phyloP scores from a whole-genome alignment of 2,797 vertebrate genomes.

The Protonibea diacanthus region DNA sequence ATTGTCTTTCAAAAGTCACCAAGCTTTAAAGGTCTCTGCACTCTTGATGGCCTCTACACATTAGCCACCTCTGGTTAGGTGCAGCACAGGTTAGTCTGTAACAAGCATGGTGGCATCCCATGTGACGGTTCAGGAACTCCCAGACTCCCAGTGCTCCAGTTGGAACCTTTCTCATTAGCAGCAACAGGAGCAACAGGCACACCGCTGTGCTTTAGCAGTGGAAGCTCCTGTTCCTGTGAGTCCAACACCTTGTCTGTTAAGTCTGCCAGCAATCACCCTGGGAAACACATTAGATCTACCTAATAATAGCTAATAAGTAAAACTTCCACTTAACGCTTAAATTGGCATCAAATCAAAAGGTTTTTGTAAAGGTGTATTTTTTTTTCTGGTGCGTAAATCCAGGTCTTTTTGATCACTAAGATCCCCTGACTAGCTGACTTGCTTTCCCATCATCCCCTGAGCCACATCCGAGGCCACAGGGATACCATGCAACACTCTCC shows the following conservation, averaged over 20 bases:
- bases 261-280: constrained; percentile 16
- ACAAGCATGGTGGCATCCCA: constrained; percentile 52
- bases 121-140: constrained; percentile 58
- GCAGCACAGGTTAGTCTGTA: constrained; percentile 39
- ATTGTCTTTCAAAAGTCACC: background rate
- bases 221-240: constrained; percentile 56
- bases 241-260: constrained; percentile 38
- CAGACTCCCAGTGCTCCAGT: constrained; percentile 47
- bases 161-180: constrained; percentile 61
- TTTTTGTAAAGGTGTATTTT: constrained; percentile 12
- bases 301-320: constrained; percentile 21
- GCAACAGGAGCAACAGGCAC: constrained; percentile 52
- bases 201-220: constrained; percentile 35
- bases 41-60: too few relatives aligned
- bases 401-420: constrained; percentile 46
- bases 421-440: constrained; percentile 52
- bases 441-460: constrained; percentile 61
- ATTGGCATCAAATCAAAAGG: background rate
- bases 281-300: constrained; percentile 37
- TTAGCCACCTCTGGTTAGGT: background rate
- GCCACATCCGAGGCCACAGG: constrained; percentile 66
- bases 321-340: constrained; percentile 19
- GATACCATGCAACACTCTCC: constrained; percentile 65
- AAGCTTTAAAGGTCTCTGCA: background rate
- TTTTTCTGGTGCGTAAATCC: constrained; percentile 43